Evolutionary conservation across 2,113 vertebrate species (phyloP), one percentile per base, ranked within the genome.

Genomic region (Sarotherodon lohbergeri): DNA sequence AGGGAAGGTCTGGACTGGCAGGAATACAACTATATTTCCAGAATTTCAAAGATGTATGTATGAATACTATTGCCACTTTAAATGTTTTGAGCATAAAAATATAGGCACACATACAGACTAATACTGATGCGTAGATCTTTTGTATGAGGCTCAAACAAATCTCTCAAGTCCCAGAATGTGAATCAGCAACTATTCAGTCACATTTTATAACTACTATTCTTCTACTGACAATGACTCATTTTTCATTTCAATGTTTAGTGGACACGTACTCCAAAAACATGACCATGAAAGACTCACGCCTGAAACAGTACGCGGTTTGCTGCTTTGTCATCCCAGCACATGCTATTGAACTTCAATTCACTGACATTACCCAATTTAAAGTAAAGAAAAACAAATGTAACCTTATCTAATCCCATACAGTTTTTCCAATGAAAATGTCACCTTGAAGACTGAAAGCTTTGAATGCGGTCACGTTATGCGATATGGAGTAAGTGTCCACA

Each of bases 181-280:
- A 86, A 39, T 83, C 19, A 63, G 32, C 52, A 43, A 57, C 43
- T 16, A 10, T 66, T 76, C 32, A 68, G 27, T 48, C 63, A 83
- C 27, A 63, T 27, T 39, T 36, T 14, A 66, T 71, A 93, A 92
- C 93, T 82, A 93, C 92, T 93, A 39, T 79, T 87, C n/a, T 80
- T 83, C 36, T n/a, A 2, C 32, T 55, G 29, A 32, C 24, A 61
- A 12, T 39, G 8, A 86, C 14, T 82, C 4, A 48, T 63, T 71
- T 82, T 78, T 80, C 9, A 61, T 3, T 57, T 76, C 3, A 76
- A 10, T 55, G 7, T 81, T 34, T 61, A 17, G 46, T 36, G 46
- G 48, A 84, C 66, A 86, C 66, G 2, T 2, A 41, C 52, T 76
- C 24, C 63, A 84, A 81, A 85, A 89, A 87, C 83, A 91, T 91